Evolutionary conservation across 2,888 invertebrate genomes (phyloP).

Genomic region (Lasioglossum malachurum): DNA sequence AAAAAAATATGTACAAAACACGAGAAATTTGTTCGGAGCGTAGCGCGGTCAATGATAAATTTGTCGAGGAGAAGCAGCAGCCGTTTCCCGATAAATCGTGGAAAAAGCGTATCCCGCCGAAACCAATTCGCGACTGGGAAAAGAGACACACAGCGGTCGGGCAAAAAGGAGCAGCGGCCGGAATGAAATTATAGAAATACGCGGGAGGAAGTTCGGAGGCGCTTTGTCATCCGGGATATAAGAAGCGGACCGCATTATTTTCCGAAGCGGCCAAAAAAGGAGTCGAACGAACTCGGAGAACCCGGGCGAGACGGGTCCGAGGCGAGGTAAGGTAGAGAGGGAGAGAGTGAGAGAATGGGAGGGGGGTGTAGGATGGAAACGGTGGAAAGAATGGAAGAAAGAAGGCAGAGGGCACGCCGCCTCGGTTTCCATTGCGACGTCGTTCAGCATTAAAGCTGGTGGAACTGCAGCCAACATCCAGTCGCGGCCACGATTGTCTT

Average conservation of each 20-base stretch:
- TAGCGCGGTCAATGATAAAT: background rate
- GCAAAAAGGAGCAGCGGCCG: background rate
- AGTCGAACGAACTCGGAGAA: slow-evolving; percentile 18
- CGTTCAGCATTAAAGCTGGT: slow-evolving; percentile 62
- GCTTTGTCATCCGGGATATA: slow-evolving; percentile 61
- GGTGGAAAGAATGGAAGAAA: slow-evolving; percentile 1
- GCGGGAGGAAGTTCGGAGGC: slow-evolving; percentile 27
- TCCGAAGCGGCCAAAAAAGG: slow-evolving; percentile 48
- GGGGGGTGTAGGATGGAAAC: background rate
- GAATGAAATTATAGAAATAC: slow-evolving; percentile 53
- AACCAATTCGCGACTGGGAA: slow-evolving; percentile 25
- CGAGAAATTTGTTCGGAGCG: background rate
- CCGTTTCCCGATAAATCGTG: slow-evolving; percentile 43
- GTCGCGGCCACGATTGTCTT: slow-evolving; percentile 77
- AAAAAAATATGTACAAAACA: too few species aligned
- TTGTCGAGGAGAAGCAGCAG: background rate
- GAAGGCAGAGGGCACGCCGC: slow-evolving; percentile 11
- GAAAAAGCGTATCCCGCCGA: background rate
- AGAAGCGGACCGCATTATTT: slow-evolving; percentile 60
- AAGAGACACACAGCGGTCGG: background rate
- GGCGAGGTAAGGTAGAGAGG: background rate
- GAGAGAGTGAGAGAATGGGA: background rate
- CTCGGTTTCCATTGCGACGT: slow-evolving; percentile 37
- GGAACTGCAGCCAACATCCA: slow-evolving; percentile 52
- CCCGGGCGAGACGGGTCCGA: background rate